Conservation (phyloP, 35 echinoderm and acorn worm genomes). For the Chiridota heheva region DNA sequence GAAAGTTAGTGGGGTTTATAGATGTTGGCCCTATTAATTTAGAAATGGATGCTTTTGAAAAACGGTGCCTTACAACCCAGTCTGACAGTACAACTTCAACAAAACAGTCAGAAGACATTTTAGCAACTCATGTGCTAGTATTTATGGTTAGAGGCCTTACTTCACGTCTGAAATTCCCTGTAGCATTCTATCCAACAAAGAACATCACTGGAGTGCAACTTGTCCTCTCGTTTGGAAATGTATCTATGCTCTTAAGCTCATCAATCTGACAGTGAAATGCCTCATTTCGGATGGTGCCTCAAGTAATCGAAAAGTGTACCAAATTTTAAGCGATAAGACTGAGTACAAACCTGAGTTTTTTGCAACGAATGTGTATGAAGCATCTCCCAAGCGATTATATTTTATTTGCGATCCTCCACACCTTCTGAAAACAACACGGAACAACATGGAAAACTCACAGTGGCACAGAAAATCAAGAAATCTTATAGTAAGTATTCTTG, state of each 20-base stretch:
- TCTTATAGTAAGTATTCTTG: slow-evolving; percentile 52
- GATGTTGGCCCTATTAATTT: slow-evolving; percentile 28
- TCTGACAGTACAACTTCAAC: no score
- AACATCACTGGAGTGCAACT: no score
- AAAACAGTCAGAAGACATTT: neutral
- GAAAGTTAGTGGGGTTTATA: slow-evolving; percentile 20
- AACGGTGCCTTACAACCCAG: neutral
- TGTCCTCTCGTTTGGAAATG: no score
- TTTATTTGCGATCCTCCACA: slow-evolving; percentile 77
- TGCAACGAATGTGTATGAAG: neutral
- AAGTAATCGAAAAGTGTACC: no score
- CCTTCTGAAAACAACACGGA: slow-evolving; percentile 64
- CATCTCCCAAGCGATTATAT: slow-evolving; percentile 11
- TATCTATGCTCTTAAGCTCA: no score
- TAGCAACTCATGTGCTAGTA: neutral
- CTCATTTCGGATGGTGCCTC: no score
- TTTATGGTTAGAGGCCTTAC: neutral
- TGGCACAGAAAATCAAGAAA: slow-evolving; percentile 53
- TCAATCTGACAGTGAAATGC: no score
- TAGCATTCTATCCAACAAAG: neutral
- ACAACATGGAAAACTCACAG: slow-evolving; percentile 69
- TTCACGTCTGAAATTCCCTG: neutral
- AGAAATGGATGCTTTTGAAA: slow-evolving; percentile 21
- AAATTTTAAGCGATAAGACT: no score
- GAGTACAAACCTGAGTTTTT: neutral